Percentiles rank a stretch among this genome's conserved stretches.
Conservation (phyloP, 2,888 invertebrate species). For the Myopa testacea region DNA sequence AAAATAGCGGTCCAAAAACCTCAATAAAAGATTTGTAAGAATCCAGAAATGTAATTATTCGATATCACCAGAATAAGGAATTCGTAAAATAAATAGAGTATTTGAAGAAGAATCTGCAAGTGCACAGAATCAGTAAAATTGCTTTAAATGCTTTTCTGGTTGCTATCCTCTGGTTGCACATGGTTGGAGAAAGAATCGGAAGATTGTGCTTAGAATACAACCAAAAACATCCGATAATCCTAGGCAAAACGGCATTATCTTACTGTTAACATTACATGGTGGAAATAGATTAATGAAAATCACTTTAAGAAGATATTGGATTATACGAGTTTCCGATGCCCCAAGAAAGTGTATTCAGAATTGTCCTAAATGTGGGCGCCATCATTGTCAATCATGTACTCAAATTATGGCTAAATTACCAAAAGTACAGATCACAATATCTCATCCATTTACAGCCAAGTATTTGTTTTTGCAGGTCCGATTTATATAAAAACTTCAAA, state of each 20-base stretch:
- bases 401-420: constrained; percentile 28
- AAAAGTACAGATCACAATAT: background rate
- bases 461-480: background rate
- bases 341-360: no score
- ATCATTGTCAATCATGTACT: background rate
- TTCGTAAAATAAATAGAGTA: background rate
- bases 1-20: background rate
- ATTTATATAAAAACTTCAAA: background rate
- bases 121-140: no score
- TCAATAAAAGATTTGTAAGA: background rate
- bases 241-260: constrained; percentile 26
- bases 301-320: no score
- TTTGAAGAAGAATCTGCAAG: no score
- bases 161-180: constrained; percentile 3
- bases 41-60: background rate
- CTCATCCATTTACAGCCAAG: background rate
- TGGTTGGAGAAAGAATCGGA: constrained; percentile 30
- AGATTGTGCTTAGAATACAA: background rate
- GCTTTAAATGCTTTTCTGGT: constrained; percentile 23
- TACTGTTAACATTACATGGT: constrained; percentile 19
- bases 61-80: constrained; percentile 10
- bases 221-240: background rate
- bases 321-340: no score
- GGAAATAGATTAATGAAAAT: constrained; percentile 18
- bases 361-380: background rate